These are phyloP conservation scores for Netelia fuscicornis DNA, from an alignment of 2,888 invertebrate genomes.

Conservation along the genomic window DNA sequence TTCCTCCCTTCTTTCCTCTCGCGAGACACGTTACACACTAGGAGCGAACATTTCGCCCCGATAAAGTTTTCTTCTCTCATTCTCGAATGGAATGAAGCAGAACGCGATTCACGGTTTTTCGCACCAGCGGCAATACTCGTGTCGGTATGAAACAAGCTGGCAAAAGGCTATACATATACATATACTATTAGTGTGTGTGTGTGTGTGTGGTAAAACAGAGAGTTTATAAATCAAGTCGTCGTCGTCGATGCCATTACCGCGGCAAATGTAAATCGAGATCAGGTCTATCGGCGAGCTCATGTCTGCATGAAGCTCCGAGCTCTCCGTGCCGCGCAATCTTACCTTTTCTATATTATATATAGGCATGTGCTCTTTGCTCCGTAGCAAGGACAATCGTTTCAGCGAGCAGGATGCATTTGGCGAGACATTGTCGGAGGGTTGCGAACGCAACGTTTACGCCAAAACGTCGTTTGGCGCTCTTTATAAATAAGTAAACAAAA, in stretches of 20 bases:
- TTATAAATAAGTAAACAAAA: neutral
- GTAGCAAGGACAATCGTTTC: slow-evolving; percentile 65
- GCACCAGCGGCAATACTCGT: slow-evolving; percentile 41
- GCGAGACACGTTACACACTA: neutral
- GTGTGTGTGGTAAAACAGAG: slow-evolving; percentile 26
- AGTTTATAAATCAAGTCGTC: slow-evolving; percentile 69
- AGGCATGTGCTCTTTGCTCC: slow-evolving; percentile 58
- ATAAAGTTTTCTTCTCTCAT: neutral
- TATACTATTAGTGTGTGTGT: no score
- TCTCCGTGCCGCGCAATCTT: slow-evolving; percentile 47
- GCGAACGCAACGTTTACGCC: neutral
- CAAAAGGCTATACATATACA: slow-evolving; percentile 9
- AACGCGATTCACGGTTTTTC: slow-evolving; percentile 41
- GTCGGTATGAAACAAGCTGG: slow-evolving; percentile 3
- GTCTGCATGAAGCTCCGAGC: slow-evolving; percentile 36
- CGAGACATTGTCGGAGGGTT: slow-evolving; percentile 6
- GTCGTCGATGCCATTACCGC: slow-evolving; percentile 68
- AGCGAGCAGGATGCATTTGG: slow-evolving; percentile 50
- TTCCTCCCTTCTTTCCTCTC: slow-evolving; percentile 19
- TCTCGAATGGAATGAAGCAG: neutral
- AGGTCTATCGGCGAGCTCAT: slow-evolving; percentile 49
- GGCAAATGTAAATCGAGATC: slow-evolving; percentile 71
- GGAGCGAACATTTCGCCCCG: slow-evolving; percentile 1
- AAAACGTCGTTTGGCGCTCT: neutral
- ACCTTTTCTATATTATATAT: slow-evolving; percentile 33